Evolutionary conservation across 2,888 invertebrate species (phyloP), one percentile per base, ranked within the genome.

Genomic region (Xestia xanthographa): DNA sequence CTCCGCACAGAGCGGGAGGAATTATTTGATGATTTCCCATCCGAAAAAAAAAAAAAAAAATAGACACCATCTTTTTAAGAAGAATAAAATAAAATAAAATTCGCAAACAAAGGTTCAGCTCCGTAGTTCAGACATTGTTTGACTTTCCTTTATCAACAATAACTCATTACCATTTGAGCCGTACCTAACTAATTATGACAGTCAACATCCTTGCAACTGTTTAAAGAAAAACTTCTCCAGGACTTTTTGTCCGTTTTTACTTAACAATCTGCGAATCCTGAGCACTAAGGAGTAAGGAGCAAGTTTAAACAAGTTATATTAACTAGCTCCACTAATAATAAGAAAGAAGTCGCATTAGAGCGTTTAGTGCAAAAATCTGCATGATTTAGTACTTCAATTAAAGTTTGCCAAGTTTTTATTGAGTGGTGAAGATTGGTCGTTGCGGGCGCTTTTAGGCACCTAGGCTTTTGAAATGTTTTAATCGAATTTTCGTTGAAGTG

Each of bases 241-340:
- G 14, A 78, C 45, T n/a, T 73, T 82, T 72, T 79, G 50, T 74
- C 72, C 62, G 34, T 77, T 79, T 80, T 77, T 45, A 17, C 53
- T 41, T 48, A 41, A 72, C 58, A 79, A 66, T 56, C 72, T 77
- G 80, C 50, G 63, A 70, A 72, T 66, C 75, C 80, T 75, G 66
- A 38, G 77, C 67, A 63, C 43, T 48, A 65, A 71, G 66, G 85
- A 75, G 73, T 53, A 53, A 71, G 66, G 85, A 75, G 73, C 65
- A 82, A 88, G 86, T 88, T 88, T 87, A 87, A 87, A 85, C 82
- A 88, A 87, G 87, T 82, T 76, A 83, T 81, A 85, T 84, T 85
- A 87, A 87, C 77, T 87, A 82, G 81, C 60, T 83, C 78, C 72
- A 86, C 79, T 82, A 82, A 82, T 85, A 87, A 80, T 81, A 87